These are phyloP conservation scores for Cydia strobilella DNA, from an alignment of 1,140 invertebrate species.

Conservation along the genomic window DNA sequence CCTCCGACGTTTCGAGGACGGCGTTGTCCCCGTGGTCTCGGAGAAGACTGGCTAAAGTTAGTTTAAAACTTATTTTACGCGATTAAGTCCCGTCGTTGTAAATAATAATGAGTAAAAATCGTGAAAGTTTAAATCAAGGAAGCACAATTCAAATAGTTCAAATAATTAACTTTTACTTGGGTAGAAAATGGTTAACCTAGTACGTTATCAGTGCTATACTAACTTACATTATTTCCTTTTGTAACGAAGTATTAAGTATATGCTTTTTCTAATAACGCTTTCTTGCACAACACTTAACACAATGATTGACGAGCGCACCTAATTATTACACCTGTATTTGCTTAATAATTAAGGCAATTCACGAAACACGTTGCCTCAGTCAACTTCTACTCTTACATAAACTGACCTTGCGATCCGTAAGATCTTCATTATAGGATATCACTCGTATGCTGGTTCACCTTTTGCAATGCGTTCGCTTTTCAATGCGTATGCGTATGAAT, in stretches of 20 bases:
- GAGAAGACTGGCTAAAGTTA: too few relatives aligned
- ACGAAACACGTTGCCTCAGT: not conserved
- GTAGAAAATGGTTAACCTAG: too few relatives aligned
- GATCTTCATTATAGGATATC: not conserved
- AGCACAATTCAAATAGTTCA: too few relatives aligned
- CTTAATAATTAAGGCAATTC: constrained; percentile 5
- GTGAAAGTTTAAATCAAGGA: too few relatives aligned
- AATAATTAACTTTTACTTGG: too few relatives aligned
- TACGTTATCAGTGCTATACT: too few relatives aligned
- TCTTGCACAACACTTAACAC: constrained; percentile 11
- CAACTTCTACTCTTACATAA: not conserved
- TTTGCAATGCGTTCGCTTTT: not conserved
- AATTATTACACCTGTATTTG: constrained; percentile 19
- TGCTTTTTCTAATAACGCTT: constrained; percentile 11
- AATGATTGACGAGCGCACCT: constrained; percentile 17
- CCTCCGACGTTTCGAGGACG: too few relatives aligned
- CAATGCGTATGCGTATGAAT: not conserved
- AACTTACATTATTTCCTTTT: not conserved
- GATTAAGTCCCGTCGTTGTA: too few relatives aligned
- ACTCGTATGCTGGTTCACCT: not conserved
- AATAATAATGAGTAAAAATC: too few relatives aligned
- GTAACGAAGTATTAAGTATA: not conserved
- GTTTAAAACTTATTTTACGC: too few relatives aligned
- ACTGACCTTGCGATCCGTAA: not conserved
- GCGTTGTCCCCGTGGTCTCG: too few relatives aligned